A percentile compares a stretch with the other conserved stretches of the same genome.
These are phyloP conservation scores for Lagorchestes hirsutus DNA, from an alignment of 2,797 vertebrate species.

Conservation along the genomic window DNA sequence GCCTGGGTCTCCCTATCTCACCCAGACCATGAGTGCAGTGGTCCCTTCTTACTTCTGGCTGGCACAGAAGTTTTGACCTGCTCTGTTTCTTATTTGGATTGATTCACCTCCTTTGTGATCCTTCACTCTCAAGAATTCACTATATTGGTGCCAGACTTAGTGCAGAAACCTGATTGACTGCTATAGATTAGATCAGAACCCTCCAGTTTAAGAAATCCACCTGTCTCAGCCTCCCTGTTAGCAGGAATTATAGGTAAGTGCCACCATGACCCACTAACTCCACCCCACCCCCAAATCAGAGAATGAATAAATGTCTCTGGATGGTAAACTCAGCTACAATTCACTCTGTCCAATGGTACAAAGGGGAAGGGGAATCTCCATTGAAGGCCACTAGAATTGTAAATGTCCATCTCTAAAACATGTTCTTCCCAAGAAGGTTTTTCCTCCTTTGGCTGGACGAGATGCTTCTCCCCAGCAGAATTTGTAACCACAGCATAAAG, in stretches of 20 bases:
- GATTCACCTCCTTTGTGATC: background rate
- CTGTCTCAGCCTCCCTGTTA: background rate
- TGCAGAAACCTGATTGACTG: background rate
- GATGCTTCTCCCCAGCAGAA: background rate
- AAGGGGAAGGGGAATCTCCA: background rate
- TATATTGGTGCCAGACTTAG: background rate
- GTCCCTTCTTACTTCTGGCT: background rate
- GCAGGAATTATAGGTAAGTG: background rate
- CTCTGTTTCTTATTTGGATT: background rate
- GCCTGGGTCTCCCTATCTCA: background rate
- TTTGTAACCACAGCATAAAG: background rate
- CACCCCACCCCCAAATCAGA: background rate
- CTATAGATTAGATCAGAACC: background rate
- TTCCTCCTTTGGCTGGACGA: background rate
- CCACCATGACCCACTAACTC: background rate
- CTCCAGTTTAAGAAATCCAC: background rate
- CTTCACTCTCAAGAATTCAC: background rate
- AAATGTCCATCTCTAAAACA: background rate
- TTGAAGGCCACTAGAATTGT: background rate
- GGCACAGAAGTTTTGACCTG: background rate
- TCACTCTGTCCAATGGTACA: background rate
- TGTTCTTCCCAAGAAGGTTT: background rate
- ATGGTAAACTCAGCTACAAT: background rate
- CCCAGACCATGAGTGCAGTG: background rate
- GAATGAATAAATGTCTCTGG: background rate